Conservation (phyloP, 1,140 invertebrate species). For the Macrobrachium rosenbergii region DNA sequence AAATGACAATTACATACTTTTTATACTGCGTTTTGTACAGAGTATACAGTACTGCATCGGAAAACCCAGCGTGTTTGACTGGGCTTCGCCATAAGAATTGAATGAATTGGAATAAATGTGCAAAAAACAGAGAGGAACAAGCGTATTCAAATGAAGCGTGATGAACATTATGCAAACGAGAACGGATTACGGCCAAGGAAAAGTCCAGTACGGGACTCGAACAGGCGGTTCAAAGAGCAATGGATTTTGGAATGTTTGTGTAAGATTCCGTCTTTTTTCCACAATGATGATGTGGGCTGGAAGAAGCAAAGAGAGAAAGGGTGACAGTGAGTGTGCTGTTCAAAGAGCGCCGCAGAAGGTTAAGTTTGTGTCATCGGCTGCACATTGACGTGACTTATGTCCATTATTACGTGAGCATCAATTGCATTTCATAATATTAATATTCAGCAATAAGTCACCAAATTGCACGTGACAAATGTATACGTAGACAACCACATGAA, state of each 20-base stretch:
- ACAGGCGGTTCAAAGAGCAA: constrained; percentile 3
- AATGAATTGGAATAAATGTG: background rate
- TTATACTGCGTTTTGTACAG: too few species aligned
- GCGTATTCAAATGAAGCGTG: background rate
- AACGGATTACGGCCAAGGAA: background rate
- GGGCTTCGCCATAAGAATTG: background rate
- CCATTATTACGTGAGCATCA: too few species aligned
- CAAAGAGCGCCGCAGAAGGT: background rate
- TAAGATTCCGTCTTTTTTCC: background rate
- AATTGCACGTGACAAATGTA: too few species aligned
- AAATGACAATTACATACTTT: too few species aligned
- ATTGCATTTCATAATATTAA: too few species aligned
- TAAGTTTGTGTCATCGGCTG: background rate
- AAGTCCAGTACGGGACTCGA: background rate
- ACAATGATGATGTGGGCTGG: constrained; percentile 29
- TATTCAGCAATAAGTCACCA: too few species aligned
- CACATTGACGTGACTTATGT: background rate
- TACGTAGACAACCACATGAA: too few species aligned
- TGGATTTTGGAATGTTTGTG: constrained; percentile 9
- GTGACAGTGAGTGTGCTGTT: background rate
- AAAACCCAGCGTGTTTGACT: too few species aligned
- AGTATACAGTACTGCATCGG: too few species aligned
- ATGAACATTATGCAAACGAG: background rate
- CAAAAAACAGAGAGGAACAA: background rate
- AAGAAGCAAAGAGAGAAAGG: constrained; percentile 4